Evolutionary conservation across 30 jellyfish, hydroid and myxozoan genomes (phyloP), one percentile per base, ranked within the genome.

Genomic region (Aurelia sp.): DNA sequence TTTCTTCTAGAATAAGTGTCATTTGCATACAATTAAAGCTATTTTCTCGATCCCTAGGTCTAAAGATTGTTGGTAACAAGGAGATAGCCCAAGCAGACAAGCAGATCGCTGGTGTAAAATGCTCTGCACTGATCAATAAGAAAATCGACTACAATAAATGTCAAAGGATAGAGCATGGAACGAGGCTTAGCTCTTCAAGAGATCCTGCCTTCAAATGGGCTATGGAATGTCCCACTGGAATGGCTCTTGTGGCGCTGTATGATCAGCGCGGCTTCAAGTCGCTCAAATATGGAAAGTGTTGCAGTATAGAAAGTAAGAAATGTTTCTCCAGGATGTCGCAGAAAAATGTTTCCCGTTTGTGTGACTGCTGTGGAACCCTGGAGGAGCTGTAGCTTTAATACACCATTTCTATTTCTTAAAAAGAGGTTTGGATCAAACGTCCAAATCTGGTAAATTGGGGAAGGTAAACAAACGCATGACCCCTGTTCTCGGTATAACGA

Each of bases 201-300:
- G 86, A 79, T 37, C 89, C 89, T 9, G 58, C 72, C 13, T n/a
- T 76, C 53, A 51, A 19, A 18, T 93, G 98, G 98, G 52, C 68
- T 18, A 82, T 61, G 61, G 91, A 93, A 62, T 93, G 98, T 47
- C 97, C 92, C 27, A 40, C 66, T 17, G 89, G 83, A 20, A 31
- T 27, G 64, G 96, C 81, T 17, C 72, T 93, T 62, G 96, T 88
- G 52, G 97, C 91, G 9, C 51, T 93, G 44, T 83, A 87, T 59
- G 88, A 83, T 47, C 68, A 33, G 11, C 52, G 73, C 40, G 74
- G 91, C 58, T 88, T 93, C 62, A 22, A 60, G 18, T 35, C 90
- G 5, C 33, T 93, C 62, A 30, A 76, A 50, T 78, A 93, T 44
- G 97, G 90, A 21, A 90, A 85, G 47, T 93, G 98, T 67, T 93